phyloP scores from a whole-genome alignment of 2,888 invertebrate genomes.

The Sarcophaga variegata region DNA sequence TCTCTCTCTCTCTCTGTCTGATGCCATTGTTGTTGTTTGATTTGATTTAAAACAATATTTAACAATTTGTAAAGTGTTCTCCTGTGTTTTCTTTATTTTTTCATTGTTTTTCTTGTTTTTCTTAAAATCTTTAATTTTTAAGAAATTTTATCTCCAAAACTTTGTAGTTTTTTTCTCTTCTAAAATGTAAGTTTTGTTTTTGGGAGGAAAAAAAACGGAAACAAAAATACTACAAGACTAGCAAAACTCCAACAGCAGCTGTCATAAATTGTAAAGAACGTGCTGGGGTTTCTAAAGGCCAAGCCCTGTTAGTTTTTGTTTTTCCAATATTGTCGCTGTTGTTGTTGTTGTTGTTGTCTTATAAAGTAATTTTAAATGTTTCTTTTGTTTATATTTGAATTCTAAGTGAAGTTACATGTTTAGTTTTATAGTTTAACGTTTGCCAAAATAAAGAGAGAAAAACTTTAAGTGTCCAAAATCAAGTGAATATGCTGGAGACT shows the following conservation, averaged over 20 bases:
- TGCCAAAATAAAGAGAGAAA: too few species aligned
- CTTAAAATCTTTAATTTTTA: neutral
- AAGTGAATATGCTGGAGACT: too few species aligned
- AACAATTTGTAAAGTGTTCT: too few species aligned
- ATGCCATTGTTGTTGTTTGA: too few species aligned
- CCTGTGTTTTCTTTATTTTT: neutral
- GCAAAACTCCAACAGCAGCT: constrained; percentile 44
- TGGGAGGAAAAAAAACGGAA: too few species aligned
- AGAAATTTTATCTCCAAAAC: neutral
- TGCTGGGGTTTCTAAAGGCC: constrained; percentile 36
- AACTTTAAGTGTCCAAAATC: too few species aligned
- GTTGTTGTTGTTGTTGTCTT: constrained; percentile 15
- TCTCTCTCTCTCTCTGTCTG: neutral
- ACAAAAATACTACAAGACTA: neutral
- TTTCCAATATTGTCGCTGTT: neutral
- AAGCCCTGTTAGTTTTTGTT: neutral
- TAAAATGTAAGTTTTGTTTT: too few species aligned
- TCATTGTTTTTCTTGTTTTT: constrained; percentile 47
- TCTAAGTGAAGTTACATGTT: constrained; percentile 22
- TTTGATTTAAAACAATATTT: too few species aligned
- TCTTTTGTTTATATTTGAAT: constrained; percentile 1
- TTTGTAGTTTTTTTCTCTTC: constrained; percentile 18
- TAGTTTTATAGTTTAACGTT: constrained; percentile 10
- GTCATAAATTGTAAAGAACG: constrained; percentile 48
- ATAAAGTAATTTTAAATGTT: too few species aligned